Conservation (phyloP, 2,113 vertebrate species). For the Caranx melampygus region DNA sequence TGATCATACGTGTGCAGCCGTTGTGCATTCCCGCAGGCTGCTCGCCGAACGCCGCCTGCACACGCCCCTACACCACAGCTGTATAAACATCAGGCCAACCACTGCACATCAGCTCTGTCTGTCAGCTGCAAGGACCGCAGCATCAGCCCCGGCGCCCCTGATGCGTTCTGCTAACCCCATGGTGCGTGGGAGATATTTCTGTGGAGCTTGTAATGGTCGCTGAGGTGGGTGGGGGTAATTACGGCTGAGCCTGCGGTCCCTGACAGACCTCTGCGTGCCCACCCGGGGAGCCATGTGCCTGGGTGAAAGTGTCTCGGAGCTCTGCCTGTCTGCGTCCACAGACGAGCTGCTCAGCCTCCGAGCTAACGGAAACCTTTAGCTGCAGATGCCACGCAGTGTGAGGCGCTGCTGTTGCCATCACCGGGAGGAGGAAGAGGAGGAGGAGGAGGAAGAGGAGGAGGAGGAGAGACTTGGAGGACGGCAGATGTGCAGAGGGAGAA, state of each 20-base stretch:
- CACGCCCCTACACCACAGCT: constrained; percentile 61
- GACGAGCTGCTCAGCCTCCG: constrained; percentile 40
- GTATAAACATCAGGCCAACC: constrained; percentile 61
- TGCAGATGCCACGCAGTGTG: constrained; percentile 67
- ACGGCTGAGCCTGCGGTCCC: constrained; percentile 42
- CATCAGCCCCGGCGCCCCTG: constrained; percentile 35
- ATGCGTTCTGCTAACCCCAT: constrained; percentile 42
- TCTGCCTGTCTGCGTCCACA: constrained; percentile 55
- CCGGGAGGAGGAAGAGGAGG: not conserved
- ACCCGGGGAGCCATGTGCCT: constrained; percentile 48
- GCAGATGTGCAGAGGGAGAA: constrained; percentile 30
- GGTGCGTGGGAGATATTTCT: constrained; percentile 47
- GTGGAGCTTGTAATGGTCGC: constrained; percentile 45
- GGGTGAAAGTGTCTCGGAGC: constrained; percentile 31
- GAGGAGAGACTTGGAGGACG: constrained; percentile 2
- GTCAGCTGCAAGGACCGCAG: constrained; percentile 49
- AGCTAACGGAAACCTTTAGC: constrained; percentile 70
- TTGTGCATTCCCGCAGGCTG: constrained; percentile 44
- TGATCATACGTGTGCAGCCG: constrained; percentile 29
- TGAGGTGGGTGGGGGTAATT: constrained; percentile 53
- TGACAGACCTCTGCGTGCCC: constrained; percentile 59
- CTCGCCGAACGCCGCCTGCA: constrained; percentile 19
- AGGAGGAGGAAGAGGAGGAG: too few relatives aligned
- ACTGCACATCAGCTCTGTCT: constrained; percentile 36
- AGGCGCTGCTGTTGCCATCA: constrained; percentile 21